A percentile compares a stretch with the other conserved stretches of the same genome.
These are phyloP conservation scores for Gonocerus acuteangulatus DNA, from an alignment of 2,888 invertebrate species.

Conservation along the genomic window DNA sequence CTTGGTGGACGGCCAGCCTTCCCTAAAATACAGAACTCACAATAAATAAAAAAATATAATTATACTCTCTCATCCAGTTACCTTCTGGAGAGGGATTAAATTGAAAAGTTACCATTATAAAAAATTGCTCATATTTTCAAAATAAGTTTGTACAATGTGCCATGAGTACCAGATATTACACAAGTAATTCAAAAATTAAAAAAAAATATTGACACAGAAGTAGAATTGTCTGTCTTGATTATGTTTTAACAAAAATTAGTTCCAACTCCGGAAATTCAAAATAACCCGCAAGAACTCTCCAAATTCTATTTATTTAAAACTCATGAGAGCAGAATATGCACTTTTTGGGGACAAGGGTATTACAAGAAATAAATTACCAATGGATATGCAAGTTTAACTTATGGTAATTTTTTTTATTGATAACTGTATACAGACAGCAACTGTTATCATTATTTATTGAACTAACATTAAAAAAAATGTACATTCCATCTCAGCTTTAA, in stretches of 20 bases:
- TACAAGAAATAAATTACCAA: slow-evolving; percentile 7
- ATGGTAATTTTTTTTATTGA: slow-evolving; percentile 28
- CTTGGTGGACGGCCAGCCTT: slow-evolving; percentile 38
- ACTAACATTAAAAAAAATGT: slow-evolving; percentile 25
- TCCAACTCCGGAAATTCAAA: too few relatives aligned
- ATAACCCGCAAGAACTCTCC: too few relatives aligned
- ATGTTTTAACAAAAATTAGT: too few relatives aligned
- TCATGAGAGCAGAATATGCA: slow-evolving; percentile 27
- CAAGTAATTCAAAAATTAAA: too few relatives aligned
- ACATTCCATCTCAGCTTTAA: slow-evolving; percentile 17
- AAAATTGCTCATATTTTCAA: too few relatives aligned
- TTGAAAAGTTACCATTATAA: not conserved
- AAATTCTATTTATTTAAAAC: not conserved
- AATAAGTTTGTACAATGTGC: too few relatives aligned
- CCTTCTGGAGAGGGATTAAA: not conserved
- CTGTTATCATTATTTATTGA: slow-evolving; percentile 11
- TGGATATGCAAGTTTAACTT: slow-evolving; percentile 18
- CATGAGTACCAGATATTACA: too few relatives aligned
- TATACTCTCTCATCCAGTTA: not conserved
- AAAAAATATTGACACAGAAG: too few relatives aligned
- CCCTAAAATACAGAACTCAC: slow-evolving; percentile 36
- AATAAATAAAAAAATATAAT: slow-evolving; percentile 21
- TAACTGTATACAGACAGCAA: slow-evolving; percentile 23
- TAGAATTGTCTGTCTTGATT: too few relatives aligned
- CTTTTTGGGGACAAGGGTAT: slow-evolving; percentile 3